Percentiles rank a stretch among this genome's conserved stretches.
Evolutionary conservation across 2,797 vertebrate genomes (phyloP).

Genomic region (Tapirus indicus): DNA sequence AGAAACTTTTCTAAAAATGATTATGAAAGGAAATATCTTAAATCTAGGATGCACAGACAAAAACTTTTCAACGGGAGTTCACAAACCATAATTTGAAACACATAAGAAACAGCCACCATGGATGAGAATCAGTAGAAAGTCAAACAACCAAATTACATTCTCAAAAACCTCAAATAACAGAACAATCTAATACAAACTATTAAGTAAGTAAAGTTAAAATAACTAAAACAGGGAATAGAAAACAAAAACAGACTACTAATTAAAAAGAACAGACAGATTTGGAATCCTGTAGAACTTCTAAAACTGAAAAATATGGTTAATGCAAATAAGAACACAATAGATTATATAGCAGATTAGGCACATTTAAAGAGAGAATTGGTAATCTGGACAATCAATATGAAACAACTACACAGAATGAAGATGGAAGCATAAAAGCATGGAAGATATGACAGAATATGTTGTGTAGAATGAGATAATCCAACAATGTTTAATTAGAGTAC

Average conservation of each 20-base stretch:
- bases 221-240: neutral
- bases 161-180: neutral
- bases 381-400: neutral
- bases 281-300: neutral
- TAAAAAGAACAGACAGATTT: neutral
- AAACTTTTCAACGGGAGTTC: neutral
- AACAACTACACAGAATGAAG: neutral
- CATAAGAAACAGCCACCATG: neutral
- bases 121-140: neutral
- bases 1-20: neutral
- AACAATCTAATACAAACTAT: neutral
- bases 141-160: neutral
- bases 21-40: neutral
- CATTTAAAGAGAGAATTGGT: neutral
- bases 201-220: constrained; percentile 1
- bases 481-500: neutral
- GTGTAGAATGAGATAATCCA: neutral
- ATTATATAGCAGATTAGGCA: neutral
- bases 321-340: neutral
- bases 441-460: neutral
- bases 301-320: neutral
- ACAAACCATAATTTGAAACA: neutral
- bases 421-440: neutral
- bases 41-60: neutral
- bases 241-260: neutral